phyloP scores from a whole-genome alignment of 2,888 invertebrate species.

The Spatulosminthurus flaviceps region DNA sequence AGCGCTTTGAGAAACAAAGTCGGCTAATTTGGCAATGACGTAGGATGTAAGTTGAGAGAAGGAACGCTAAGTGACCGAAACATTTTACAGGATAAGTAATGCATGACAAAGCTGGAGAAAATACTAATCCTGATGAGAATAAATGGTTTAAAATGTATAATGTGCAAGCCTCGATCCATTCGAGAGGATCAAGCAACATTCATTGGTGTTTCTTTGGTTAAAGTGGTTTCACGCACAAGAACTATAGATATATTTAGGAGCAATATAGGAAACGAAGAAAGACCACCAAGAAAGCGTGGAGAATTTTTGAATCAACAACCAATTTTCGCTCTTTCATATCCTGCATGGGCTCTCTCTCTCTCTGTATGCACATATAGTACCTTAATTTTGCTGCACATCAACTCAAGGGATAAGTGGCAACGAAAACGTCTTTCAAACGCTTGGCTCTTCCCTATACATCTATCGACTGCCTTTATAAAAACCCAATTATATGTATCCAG shows the following conservation, averaged over 20 bases:
- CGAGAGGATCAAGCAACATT: not conserved
- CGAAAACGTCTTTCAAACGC: too few species aligned
- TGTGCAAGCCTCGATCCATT: not conserved
- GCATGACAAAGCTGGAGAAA: too few species aligned
- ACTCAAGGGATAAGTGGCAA: not conserved
- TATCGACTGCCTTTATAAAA: not conserved
- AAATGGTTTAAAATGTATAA: not conserved
- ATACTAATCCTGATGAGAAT: constrained; percentile 18
- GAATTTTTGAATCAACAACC: constrained; percentile 49
- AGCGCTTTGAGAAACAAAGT: too few species aligned
- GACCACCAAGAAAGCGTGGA: constrained; percentile 51
- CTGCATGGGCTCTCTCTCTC: not conserved
- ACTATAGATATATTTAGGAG: not conserved
- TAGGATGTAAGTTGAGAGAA: too few species aligned
- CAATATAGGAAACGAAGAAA: constrained; percentile 26
- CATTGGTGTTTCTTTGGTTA: constrained; percentile 7
- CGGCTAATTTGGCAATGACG: too few species aligned
- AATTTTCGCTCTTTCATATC: constrained; percentile 38
- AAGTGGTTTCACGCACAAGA: constrained; percentile 20
- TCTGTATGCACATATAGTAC: not conserved
- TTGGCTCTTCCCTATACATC: too few species aligned
- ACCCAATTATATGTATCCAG: not conserved
- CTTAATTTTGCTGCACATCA: not conserved
- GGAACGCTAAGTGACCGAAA: too few species aligned
- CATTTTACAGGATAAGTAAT: too few species aligned